Conservation (phyloP, 2,797 vertebrate species). For the Ceyx erithaca region DNA sequence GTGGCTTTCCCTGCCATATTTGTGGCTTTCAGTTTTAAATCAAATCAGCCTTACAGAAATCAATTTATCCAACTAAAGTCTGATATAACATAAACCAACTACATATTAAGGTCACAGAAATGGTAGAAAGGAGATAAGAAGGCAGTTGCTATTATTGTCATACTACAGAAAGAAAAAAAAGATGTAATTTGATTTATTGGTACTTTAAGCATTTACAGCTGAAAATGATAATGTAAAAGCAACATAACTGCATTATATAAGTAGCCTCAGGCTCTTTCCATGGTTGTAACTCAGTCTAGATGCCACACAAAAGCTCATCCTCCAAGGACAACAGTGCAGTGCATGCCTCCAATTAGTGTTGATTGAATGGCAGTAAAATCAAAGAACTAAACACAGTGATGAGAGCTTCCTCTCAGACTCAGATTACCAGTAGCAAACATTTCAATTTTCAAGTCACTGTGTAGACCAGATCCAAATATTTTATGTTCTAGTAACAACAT, state of each 20-base stretch:
- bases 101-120: neutral
- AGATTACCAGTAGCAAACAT: neutral
- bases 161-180: neutral
- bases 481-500: neutral
- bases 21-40: neutral
- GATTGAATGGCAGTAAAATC: slow-evolving; percentile 14
- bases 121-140: neutral
- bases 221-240: neutral
- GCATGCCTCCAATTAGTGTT: neutral
- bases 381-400: neutral
- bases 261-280: neutral
- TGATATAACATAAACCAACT: neutral
- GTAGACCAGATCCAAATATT: neutral
- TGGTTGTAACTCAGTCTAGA: neutral
- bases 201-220: neutral
- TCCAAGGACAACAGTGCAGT: neutral
- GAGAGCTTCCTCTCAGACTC: neutral
- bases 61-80: neutral
- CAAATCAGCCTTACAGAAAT: neutral
- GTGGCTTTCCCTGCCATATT: neutral
- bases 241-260: neutral
- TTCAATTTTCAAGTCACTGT: neutral
- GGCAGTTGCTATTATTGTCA: neutral
- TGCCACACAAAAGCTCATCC: neutral
- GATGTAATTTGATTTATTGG: neutral